Base-by-base conservation (phyloP, 2,888 invertebrate species). In the Argyra leucocephala region DNA sequence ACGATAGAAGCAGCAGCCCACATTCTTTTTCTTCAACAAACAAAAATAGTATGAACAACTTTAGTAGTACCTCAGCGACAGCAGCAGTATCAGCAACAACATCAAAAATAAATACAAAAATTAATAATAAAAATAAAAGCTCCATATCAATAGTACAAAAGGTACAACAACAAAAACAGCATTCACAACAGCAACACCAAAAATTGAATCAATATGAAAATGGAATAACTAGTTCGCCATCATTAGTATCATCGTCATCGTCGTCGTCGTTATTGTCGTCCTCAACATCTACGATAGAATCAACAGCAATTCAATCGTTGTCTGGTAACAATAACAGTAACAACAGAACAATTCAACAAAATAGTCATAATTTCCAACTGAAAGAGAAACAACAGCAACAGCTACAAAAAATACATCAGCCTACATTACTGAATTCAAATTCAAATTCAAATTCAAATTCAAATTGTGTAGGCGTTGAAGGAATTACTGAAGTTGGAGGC, bases 41-140 rank as follows among this genome's bases (percentile, higher is more conserved):
- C 10, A 60, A 59, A 68, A 58, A 61, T 68, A 66, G 62, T 69
- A 68, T 48, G 68, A 69, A 68, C 68, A 66, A 36, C 67, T 66
- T 66, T 66, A 69, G 22, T 62, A 63, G 26, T 64, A 48, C 68
- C 76, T 77, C 72, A 76, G 76, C 72, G 74, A 65, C 58, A 57
- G 22, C 67, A 62, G 65, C 57, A 64, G 61, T 59, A 64, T 21
- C 36, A 57, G 36, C 15, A 63, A 22, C 61, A 60, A 57, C 48
- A 24, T 63, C 64, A 22, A 65, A 22, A 76, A 75, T 72, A 75
- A 74, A 76, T 76, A 75, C 71, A 73, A 74, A 74, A 76, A 74
- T 76, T 76, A 76, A 76, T 76, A 76, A 75, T 76, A 75, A 72
- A 76, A 74, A 76, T 76, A 76, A 76, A 75, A 73, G 75, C 74